Conservation (phyloP, 2,888 invertebrate genomes). For the Sceliomorpha sp. region DNA sequence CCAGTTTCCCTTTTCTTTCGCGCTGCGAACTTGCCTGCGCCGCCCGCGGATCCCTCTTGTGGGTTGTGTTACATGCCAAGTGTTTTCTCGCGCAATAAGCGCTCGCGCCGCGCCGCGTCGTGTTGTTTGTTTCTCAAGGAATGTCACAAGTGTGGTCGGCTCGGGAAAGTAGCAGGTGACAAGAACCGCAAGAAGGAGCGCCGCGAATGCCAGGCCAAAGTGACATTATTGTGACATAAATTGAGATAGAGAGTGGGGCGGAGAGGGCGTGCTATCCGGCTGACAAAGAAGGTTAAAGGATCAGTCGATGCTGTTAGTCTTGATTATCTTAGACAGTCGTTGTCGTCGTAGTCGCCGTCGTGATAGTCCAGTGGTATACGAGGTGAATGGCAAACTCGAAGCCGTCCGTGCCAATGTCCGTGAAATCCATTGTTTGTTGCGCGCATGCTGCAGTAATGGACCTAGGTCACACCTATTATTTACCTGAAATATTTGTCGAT, state of each 20-base stretch:
- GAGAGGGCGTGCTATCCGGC: constrained; percentile 47
- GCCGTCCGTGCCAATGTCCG: constrained; percentile 20
- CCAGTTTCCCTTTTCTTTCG: constrained; percentile 55
- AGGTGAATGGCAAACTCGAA: constrained; percentile 49
- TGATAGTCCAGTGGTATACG: constrained; percentile 58
- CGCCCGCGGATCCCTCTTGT: constrained; percentile 53
- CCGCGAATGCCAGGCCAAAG: constrained; percentile 63
- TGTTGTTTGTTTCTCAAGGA: constrained; percentile 41
- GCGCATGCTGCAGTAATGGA: constrained; percentile 29
- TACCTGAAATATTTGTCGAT: constrained; percentile 39
- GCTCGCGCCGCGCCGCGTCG: constrained; percentile 33
- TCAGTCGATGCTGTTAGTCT: constrained; percentile 78
- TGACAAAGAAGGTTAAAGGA: constrained; percentile 75
- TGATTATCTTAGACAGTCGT: constrained; percentile 78
- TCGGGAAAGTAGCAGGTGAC: constrained; percentile 53
- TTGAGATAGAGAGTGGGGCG: constrained; percentile 74
- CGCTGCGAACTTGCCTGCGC: constrained; percentile 44
- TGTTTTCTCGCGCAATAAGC: constrained; percentile 56
- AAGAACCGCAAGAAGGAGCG: constrained; percentile 38
- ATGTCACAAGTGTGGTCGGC: constrained; percentile 47
- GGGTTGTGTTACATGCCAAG: constrained; percentile 57
- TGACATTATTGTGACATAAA: constrained; percentile 78
- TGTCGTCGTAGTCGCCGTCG: constrained; percentile 44
- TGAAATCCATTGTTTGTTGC: constrained; percentile 41
- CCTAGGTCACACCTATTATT: constrained; percentile 32